phyloP scores from a whole-genome alignment of 2,888 invertebrate species.

The Anthoptus insignis region DNA sequence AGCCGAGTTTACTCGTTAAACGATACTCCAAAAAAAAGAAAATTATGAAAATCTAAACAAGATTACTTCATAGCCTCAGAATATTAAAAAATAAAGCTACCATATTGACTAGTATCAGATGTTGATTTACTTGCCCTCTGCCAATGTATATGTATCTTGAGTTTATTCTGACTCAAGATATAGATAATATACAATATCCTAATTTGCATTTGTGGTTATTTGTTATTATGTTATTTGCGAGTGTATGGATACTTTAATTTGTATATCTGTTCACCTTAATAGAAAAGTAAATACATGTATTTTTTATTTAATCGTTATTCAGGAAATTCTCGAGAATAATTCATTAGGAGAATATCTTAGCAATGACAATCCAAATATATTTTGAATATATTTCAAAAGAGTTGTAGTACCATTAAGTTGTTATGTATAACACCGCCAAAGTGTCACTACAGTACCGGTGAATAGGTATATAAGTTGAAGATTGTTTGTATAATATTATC shows the following conservation, averaged over 20 bases:
- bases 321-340: neutral
- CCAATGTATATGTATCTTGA: neutral
- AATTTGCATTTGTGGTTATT: constrained; percentile 1
- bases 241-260: too few relatives aligned
- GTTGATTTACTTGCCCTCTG: neutral
- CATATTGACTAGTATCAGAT: too few relatives aligned
- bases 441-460: neutral
- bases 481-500: too few relatives aligned
- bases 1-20: too few relatives aligned
- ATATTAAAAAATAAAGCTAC: neutral
- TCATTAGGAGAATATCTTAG: neutral
- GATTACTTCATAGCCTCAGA: too few relatives aligned
- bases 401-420: neutral
- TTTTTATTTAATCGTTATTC: neutral
- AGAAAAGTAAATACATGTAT: too few relatives aligned
- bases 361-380: neutral
- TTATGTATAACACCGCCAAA: too few relatives aligned
- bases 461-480: neutral
- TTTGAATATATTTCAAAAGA: neutral
- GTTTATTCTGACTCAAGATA: neutral
- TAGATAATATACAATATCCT: neutral
- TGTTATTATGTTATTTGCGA: neutral
- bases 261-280: too few relatives aligned
- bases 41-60: too few relatives aligned
- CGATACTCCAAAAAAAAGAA: too few relatives aligned